Evolutionary conservation across 2,797 vertebrate genomes (phyloP), one percentile per base, ranked within the genome.

Genomic region (Varecia variegata): DNA sequence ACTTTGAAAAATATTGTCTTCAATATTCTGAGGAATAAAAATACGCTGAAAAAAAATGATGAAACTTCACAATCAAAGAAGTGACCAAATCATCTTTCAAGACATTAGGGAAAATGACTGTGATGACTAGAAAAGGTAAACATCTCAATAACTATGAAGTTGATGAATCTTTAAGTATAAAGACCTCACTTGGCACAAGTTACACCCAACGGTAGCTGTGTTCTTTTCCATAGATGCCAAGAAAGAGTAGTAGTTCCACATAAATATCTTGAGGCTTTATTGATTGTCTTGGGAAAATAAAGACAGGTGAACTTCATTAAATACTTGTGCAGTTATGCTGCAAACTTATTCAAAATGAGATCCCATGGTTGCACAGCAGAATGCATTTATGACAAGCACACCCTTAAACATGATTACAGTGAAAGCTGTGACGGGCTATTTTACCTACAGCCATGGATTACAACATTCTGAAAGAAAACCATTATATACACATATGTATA

Each of bases 1-100:
- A 47, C 20, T 85, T 43, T 71, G 45, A 87, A 94, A 94, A 77
- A 38, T n/a, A 68, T 35, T 38, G 14, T 23, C 43, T 88, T 77
- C 10, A 67, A 21, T 93, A 12, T 45, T 20, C 40, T 67, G 8
- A 71, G 27, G 10, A 73, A 92, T 56, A 65, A 93, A 92, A 87
- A 27, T 35, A 35, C 32, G 32, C 38, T 82, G 35, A 32, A 76
- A 81, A 81, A 67, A 40, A 77, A 65, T 79, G 8, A 86, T 35
- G 3, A 79, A 77, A 38, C 9, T 20, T 25, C 23, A 95, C 71
- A 88, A 87, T 58, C 11, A 77, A 58, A 7, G 21, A 71, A 82
- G 6, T 65, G 50, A 40, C 6, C 23, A 70, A 85, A 15, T 32
- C 9, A 20, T 27, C 14, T 50, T 62, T 73, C 5, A 82, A 50